These are phyloP conservation scores for Glaucidium brasilianum DNA, from an alignment of 2,113 vertebrate species.

Conservation along the genomic window DNA sequence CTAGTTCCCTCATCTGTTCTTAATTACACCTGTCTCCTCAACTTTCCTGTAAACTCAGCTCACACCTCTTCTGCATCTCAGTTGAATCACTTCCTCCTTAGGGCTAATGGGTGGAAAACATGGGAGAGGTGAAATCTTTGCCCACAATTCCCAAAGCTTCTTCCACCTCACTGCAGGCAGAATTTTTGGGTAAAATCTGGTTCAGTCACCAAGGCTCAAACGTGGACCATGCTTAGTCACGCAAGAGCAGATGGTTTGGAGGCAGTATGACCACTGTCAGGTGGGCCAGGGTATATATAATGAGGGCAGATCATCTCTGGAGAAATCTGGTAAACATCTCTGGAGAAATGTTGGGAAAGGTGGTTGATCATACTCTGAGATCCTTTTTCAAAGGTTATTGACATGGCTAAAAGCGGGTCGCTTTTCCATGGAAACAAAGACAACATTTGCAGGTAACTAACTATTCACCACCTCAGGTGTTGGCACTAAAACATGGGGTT, in stretches of 20 bases:
- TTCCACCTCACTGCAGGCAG: background rate
- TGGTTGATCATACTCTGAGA: background rate
- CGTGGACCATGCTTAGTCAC: accelerated
- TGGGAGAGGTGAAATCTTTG: background rate
- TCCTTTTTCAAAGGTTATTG: background rate
- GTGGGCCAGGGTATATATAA: background rate
- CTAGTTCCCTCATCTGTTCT: background rate
- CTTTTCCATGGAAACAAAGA: background rate
- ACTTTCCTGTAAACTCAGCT: background rate
- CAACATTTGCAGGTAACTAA: background rate
- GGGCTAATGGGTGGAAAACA: background rate
- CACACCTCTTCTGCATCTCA: background rate
- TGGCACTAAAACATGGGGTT: background rate
- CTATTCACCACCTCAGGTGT: background rate
- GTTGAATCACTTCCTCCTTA: background rate
- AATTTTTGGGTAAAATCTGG: background rate
- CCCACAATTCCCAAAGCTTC: background rate
- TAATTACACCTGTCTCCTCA: background rate
- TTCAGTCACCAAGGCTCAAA: background rate
- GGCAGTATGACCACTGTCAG: background rate
- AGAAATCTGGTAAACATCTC: background rate
- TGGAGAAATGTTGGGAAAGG: background rate
- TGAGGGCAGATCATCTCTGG: background rate
- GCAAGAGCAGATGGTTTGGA: too few relatives aligned
- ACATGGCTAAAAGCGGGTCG: background rate